Evolutionary conservation across 92 coral and sea anemone species (phyloP), one percentile per base, ranked within the genome.

Genomic region (Phymanthus crucifer): DNA sequence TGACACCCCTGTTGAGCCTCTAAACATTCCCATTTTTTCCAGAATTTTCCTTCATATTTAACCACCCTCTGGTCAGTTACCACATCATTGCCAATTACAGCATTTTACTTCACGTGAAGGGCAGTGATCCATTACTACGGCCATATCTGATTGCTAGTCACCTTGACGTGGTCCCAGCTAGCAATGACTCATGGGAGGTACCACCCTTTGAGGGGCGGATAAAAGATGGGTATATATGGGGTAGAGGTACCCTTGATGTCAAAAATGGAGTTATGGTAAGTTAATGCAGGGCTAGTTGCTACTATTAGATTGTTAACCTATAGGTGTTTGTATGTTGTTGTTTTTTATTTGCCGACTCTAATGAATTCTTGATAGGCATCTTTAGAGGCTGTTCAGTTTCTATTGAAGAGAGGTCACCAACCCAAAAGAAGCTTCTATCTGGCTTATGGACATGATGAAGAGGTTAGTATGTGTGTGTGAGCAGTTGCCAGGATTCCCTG

Each of bases 201-300:
- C 93, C 93, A 23, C 98, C 97, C 26, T 94, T 94, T 86, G 91
- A 90, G 52, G 98, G 98, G 27, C 85, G 78, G 21, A 46, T 90
- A 40, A 85, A 94, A 65, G 93, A 92, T 88, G 98, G 97, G 47
- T 92, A 82, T 74, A 87, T 92, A 43, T 94, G 97, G 97, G 98
- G 98, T 0, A 81, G 98, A 47, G 98, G 98, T 35, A 90, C 97
- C 19, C 72, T 94, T 33, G 98, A 94, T 85, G 94, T 88, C 27
- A 94, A 94, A 77, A 94, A 94, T 88, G 97, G 97, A 16, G 97
- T 94, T 37, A 92, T 94, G 98, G 98, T 94, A 84, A n/a, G 93
- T 83, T 1, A 6, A 16, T 4, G 0, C 33, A 31, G 32, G 4
- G 12, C 12, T 31, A 21, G 40, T 10, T 1, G 23, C n/a, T n/a